A percentile compares a stretch with the other conserved stretches of the same genome.
These are phyloP conservation scores for Oryzias melastigma DNA, from an alignment of 2,113 vertebrate genomes.

Conservation along the genomic window DNA sequence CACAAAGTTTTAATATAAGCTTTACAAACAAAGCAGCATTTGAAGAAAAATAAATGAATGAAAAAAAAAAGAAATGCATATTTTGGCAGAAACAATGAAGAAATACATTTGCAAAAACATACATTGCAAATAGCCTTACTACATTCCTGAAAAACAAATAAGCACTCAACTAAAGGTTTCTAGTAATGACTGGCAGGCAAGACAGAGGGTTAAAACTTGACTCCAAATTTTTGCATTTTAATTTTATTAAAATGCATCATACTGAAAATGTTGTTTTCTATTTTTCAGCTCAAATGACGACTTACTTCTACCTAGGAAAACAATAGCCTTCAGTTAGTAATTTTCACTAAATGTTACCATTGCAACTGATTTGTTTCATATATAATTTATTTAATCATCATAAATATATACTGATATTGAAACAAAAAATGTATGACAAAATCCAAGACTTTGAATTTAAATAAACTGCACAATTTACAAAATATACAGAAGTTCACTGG, in stretches of 20 bases:
- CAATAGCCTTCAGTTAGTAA: background rate
- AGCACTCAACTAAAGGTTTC: conserved; percentile 22
- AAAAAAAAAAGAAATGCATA: conserved; percentile 56
- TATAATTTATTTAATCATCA: conserved; percentile 2
- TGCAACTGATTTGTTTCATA: background rate
- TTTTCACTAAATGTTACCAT: conserved; percentile 4
- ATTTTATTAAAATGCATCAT: conserved; percentile 3
- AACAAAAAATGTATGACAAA: conserved; percentile 33
- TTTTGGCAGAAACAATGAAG: conserved; percentile 44
- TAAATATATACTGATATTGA: conserved; percentile 9
- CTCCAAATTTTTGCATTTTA: conserved; percentile 1
- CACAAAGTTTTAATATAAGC: conserved; percentile 67
- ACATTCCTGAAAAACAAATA: conserved; percentile 59
- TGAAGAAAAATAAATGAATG: conserved; percentile 50
- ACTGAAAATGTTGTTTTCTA: conserved; percentile 7
- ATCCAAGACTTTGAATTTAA: conserved; percentile 30
- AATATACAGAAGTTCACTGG: conserved; percentile 55
- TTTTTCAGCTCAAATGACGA: background rate
- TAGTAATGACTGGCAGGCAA: conserved; percentile 25
- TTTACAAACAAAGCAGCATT: conserved; percentile 73
- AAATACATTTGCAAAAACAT: conserved; percentile 18
- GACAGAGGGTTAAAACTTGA: conserved; percentile 5
- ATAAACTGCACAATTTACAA: conserved; percentile 60
- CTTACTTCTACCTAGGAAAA: background rate
- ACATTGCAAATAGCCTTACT: conserved; percentile 6